These are phyloP conservation scores for Ceramica pisi DNA, from an alignment of 2,888 invertebrate species.

Conservation along the genomic window DNA sequence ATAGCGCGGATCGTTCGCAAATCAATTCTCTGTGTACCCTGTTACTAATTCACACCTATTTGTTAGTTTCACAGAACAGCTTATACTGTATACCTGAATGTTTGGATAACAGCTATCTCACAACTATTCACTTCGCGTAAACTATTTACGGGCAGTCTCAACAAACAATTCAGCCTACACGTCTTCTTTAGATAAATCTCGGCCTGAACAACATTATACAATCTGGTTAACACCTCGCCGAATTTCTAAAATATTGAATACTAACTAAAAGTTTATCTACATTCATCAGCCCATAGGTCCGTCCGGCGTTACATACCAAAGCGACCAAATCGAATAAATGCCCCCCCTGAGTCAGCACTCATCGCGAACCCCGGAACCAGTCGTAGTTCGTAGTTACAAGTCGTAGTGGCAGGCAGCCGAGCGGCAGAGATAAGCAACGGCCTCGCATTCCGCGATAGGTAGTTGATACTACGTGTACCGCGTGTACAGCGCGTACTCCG, in stretches of 20 bases:
- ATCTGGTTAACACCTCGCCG: not conserved
- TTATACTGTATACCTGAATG: slow-evolving; percentile 9
- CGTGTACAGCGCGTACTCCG: not conserved
- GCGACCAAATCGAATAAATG: not conserved
- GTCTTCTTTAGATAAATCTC: not conserved
- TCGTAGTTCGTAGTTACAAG: not conserved
- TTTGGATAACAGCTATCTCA: slow-evolving; percentile 22
- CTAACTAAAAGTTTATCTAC: not conserved
- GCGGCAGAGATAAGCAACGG: slow-evolving; percentile 20
- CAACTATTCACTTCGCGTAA: slow-evolving; percentile 27
- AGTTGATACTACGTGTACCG: not conserved
- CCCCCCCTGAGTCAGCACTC: too few relatives aligned
- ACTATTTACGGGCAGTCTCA: not conserved
- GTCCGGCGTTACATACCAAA: not conserved
- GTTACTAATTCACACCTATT: slow-evolving; percentile 13
- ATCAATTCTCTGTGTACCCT: not conserved
- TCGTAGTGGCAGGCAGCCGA: not conserved
- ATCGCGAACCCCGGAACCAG: too few relatives aligned
- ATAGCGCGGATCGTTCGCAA: not conserved
- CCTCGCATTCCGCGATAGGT: slow-evolving; percentile 35
- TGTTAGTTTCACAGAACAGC: slow-evolving; percentile 6
- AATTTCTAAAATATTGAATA: not conserved
- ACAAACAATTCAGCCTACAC: slow-evolving; percentile 15
- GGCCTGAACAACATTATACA: not conserved
- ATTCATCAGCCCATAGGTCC: not conserved